These are phyloP conservation scores for Pterocles gutturalis DNA, from an alignment of 2,113 vertebrate species.

Conservation along the genomic window DNA sequence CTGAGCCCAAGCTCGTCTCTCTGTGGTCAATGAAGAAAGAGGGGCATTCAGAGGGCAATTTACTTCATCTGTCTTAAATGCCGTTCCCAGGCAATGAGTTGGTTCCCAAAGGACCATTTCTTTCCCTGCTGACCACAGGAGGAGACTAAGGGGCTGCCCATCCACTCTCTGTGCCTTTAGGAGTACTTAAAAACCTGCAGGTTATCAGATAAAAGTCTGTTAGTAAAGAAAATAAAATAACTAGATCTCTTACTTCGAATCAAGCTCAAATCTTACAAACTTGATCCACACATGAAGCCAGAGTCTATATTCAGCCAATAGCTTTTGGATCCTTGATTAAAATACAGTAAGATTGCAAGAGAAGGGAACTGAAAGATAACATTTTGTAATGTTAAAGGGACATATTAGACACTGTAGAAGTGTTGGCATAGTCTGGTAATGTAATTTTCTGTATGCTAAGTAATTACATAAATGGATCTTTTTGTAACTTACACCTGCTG, in stretches of 20 bases:
- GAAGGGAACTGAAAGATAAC: background rate
- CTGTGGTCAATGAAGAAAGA: background rate
- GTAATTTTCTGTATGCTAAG: background rate
- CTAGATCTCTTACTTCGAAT: background rate
- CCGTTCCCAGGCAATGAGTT: fast-evolving
- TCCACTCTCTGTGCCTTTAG: background rate
- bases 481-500: background rate
- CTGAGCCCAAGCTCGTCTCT: background rate
- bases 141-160: background rate
- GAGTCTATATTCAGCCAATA: background rate
- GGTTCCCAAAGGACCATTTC: background rate
- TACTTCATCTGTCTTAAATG: background rate
- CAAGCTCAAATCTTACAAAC: background rate
- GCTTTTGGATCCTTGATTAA: background rate
- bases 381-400: background rate
- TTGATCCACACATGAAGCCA: background rate
- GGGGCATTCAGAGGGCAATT: background rate
- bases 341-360: background rate
- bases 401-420: background rate
- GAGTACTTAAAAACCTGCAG: background rate
- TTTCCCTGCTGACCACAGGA: background rate
- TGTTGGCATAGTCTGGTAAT: background rate
- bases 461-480: background rate
- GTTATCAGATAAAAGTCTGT: background rate
- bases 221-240: background rate